Evolutionary conservation across 2,113 vertebrate genomes (phyloP).

Genomic region (Ophthalmolycus amberensis): DNA sequence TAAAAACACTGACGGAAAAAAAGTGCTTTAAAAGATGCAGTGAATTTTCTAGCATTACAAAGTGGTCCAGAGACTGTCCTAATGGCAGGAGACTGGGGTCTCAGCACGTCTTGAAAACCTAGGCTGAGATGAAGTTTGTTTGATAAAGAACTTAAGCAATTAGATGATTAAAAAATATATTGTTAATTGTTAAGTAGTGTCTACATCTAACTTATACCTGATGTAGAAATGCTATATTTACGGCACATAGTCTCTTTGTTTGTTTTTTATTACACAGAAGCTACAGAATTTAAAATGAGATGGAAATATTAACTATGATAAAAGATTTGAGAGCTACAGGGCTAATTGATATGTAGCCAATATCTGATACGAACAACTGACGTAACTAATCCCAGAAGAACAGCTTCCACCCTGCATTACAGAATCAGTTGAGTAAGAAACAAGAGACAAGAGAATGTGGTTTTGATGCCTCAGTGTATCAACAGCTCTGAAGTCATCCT

Average conservation of each 20-base stretch:
- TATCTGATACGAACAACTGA: neutral
- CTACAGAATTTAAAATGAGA: neutral
- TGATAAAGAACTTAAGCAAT: neutral
- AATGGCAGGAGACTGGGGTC: neutral
- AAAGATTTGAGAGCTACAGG: neutral
- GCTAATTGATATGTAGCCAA: neutral
- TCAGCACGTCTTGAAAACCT: neutral
- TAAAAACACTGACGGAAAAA: neutral
- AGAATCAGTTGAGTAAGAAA: neutral
- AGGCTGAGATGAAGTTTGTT: neutral
- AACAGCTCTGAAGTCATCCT: constrained; percentile 30
- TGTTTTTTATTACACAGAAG: neutral
- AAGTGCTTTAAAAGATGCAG: no score
- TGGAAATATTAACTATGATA: neutral
- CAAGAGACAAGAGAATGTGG: neutral
- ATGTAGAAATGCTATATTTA: neutral
- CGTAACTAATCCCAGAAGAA: constrained; percentile 1
- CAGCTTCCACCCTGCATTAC: neutral
- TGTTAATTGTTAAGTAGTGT: neutral
- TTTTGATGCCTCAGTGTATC: constrained; percentile 5
- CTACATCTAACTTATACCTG: neutral
- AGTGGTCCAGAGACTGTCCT: no score
- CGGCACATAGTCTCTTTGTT: neutral
- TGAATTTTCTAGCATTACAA: no score
- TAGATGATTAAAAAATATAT: neutral